phyloP scores from a whole-genome alignment of 2,113 vertebrate species.

The Lagopus leucura region DNA sequence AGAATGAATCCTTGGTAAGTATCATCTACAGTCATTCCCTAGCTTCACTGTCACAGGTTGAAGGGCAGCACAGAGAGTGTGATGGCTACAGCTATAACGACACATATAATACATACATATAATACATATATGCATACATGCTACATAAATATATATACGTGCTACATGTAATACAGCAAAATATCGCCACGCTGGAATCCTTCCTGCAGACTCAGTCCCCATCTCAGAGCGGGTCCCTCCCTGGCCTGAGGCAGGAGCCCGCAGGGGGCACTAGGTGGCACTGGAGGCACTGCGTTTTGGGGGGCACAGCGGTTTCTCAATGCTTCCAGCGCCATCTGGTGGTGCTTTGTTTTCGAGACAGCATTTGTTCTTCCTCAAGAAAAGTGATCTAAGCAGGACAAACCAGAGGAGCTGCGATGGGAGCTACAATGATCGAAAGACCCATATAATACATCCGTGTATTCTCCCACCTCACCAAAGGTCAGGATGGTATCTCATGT shows the following conservation, averaged over 20 bases:
- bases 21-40: background rate
- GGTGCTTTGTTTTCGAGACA: background rate
- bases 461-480: background rate
- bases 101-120: background rate
- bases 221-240: background rate
- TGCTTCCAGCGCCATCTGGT: conserved; percentile 50
- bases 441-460: background rate
- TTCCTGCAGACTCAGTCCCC: background rate
- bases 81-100: background rate
- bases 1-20: background rate
- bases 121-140: no score
- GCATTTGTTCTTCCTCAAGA: background rate
- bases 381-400: background rate
- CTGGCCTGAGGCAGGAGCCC: background rate
- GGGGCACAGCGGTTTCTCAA: background rate
- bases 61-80: background rate
- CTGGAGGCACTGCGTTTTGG: background rate
- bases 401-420: background rate
- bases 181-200: accelerated
- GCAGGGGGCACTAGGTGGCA: conserved; percentile 55
- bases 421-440: background rate
- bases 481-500: no score
- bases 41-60: background rate
- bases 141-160: no score
- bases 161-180: background rate